Conservation (phyloP, 2,113 vertebrate species). For the Megaleporinus macrocephalus region DNA sequence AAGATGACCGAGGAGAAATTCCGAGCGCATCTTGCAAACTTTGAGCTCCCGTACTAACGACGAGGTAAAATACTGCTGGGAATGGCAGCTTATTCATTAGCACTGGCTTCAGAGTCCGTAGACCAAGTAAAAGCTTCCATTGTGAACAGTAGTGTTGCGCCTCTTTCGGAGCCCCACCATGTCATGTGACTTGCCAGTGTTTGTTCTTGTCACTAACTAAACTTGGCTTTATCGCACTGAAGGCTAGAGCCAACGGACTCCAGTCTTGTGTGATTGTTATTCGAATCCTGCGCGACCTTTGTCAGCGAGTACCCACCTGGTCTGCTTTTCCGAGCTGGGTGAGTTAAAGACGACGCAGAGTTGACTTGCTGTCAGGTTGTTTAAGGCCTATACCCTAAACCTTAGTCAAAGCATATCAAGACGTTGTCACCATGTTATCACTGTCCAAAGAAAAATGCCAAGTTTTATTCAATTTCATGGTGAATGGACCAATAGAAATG, state of each 20-base stretch:
- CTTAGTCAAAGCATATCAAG: too few species aligned
- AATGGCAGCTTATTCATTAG: slow-evolving; percentile 88
- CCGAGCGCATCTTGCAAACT: slow-evolving; percentile 95
- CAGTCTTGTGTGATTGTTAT: slow-evolving; percentile 99
- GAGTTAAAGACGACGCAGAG: slow-evolving; percentile 69
- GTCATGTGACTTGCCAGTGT: slow-evolving; percentile 59
- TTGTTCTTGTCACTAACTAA: slow-evolving; percentile 72
- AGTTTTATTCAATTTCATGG: too few species aligned
- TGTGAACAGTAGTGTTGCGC: slow-evolving; percentile 93
- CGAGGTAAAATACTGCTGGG: slow-evolving; percentile 95
- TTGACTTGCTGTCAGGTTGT: neutral
- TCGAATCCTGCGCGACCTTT: slow-evolving; percentile 96
- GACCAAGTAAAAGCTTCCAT: slow-evolving; percentile 89
- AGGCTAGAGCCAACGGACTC: slow-evolving; percentile 99
- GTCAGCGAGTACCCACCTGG: slow-evolving; percentile 96
- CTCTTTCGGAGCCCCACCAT: slow-evolving; percentile 79
- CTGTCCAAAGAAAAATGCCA: too few species aligned
- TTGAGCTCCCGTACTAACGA: slow-evolving; percentile 91
- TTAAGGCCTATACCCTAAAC: too few species aligned
- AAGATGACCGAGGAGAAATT: slow-evolving; percentile 87
- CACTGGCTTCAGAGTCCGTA: slow-evolving; percentile 58
- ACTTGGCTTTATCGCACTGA: slow-evolving; percentile 90
- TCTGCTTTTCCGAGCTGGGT: slow-evolving; percentile 98
- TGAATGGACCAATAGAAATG: too few species aligned
- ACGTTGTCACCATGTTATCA: too few species aligned